A percentile compares a stretch with the other conserved stretches of the same genome.
Evolutionary conservation across 2,797 vertebrate genomes (phyloP).

Genomic region (Semotilus atromaculatus): DNA sequence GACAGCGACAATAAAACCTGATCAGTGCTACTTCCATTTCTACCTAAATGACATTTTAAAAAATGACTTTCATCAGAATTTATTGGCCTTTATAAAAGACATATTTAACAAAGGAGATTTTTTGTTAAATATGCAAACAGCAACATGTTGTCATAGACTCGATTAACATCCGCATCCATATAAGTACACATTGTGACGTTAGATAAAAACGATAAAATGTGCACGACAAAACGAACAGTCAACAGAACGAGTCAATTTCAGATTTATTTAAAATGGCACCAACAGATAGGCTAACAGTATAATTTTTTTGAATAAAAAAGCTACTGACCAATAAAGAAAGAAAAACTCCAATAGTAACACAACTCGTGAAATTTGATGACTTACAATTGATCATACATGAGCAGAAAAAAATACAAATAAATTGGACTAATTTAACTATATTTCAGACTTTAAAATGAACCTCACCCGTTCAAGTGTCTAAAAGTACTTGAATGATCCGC

Average conservation of each 20-base stretch:
- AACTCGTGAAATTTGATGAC: too few relatives aligned
- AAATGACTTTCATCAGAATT: background rate
- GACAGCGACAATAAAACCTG: background rate
- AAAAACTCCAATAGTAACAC: background rate
- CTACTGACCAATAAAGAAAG: too few relatives aligned
- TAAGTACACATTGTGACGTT: background rate
- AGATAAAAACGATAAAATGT: background rate
- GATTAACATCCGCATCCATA: background rate
- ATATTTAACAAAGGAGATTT: background rate
- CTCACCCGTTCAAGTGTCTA: background rate
- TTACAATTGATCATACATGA: too few relatives aligned
- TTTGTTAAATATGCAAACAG: too few relatives aligned
- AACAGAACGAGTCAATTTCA: background rate
- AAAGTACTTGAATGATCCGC: background rate
- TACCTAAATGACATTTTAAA: background rate
- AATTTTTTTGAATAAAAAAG: too few relatives aligned
- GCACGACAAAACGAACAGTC: fast-evolving
- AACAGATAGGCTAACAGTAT: background rate
- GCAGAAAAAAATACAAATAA: too few relatives aligned
- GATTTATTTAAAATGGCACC: background rate
- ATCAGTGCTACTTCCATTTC: background rate
- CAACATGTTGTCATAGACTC: background rate
- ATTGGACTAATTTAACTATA: too few relatives aligned
- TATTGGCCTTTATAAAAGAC: fast-evolving
- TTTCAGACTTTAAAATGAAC: background rate